Conservation (phyloP, 2,113 vertebrate species). For the Peromyscus californicus region DNA sequence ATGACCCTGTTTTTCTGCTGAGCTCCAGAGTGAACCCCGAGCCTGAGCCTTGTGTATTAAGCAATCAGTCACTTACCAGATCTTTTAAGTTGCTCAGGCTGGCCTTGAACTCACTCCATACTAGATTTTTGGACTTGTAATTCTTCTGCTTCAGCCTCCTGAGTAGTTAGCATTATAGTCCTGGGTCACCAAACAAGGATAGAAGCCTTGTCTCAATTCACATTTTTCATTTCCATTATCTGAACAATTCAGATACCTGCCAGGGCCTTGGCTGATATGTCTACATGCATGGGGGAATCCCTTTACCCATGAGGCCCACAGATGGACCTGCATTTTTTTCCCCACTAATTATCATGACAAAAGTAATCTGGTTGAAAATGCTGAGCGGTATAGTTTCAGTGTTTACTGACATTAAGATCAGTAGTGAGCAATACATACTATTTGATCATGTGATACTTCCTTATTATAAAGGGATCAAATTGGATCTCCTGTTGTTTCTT, state of each 20-base stretch:
- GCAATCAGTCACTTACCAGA: neutral
- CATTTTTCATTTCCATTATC: neutral
- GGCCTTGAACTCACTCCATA: neutral
- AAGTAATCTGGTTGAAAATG: slow-evolving; percentile 15
- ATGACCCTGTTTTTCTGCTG: neutral
- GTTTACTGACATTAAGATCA: slow-evolving; percentile 17
- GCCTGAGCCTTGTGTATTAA: no score
- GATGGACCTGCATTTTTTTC: neutral
- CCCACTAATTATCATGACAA: neutral
- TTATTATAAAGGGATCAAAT: neutral
- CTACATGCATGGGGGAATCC: fast-evolving
- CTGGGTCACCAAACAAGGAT: no score
- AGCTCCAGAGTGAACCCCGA: neutral
- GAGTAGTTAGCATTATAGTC: neutral
- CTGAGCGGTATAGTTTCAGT: neutral
- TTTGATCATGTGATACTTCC: neutral
- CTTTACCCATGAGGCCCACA: neutral
- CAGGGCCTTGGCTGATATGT: neutral
- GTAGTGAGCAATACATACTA: slow-evolving; percentile 5
- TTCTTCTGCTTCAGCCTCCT: neutral
- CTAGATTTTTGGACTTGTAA: neutral
- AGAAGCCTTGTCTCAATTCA: neutral
- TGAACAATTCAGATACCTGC: neutral
- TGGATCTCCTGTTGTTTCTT: neutral
- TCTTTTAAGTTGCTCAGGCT: neutral